phyloP scores from a whole-genome alignment of 2,797 vertebrate species.

The Rhincodon typus region DNA sequence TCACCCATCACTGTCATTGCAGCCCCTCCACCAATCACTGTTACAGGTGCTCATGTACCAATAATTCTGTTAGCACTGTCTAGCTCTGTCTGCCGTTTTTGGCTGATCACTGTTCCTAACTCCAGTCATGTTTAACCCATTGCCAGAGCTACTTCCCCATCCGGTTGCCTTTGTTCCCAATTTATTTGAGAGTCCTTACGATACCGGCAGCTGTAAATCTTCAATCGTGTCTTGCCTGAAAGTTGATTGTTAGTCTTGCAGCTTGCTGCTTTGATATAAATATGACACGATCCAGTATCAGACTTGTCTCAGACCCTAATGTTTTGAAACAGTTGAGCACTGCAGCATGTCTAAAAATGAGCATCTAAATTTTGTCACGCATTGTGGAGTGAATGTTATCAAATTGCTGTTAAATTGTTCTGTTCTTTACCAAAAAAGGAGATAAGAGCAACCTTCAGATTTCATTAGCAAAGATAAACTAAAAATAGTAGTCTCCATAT shows the following conservation, averaged over 20 bases:
- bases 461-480: neutral
- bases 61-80: neutral
- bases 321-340: neutral
- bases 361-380: neutral
- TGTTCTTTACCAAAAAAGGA: slow-evolving; percentile 3
- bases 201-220: neutral
- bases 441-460: neutral
- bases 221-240: neutral
- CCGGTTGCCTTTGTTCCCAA: neutral
- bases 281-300: neutral
- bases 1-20: too few species aligned
- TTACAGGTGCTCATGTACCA: neutral
- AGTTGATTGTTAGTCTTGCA: neutral
- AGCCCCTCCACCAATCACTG: neutral
- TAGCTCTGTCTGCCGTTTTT: neutral
- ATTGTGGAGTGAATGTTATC: neutral
- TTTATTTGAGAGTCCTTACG: neutral
- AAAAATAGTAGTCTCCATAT: slow-evolving; percentile 3
- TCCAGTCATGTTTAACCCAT: neutral
- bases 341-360: neutral
- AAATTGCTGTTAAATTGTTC: neutral
- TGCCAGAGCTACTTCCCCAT: neutral
- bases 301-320: neutral
- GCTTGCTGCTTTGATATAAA: neutral
- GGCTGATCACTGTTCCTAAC: neutral